phyloP scores from a whole-genome alignment of 2,888 invertebrate species.

The Anaspis maculata region DNA sequence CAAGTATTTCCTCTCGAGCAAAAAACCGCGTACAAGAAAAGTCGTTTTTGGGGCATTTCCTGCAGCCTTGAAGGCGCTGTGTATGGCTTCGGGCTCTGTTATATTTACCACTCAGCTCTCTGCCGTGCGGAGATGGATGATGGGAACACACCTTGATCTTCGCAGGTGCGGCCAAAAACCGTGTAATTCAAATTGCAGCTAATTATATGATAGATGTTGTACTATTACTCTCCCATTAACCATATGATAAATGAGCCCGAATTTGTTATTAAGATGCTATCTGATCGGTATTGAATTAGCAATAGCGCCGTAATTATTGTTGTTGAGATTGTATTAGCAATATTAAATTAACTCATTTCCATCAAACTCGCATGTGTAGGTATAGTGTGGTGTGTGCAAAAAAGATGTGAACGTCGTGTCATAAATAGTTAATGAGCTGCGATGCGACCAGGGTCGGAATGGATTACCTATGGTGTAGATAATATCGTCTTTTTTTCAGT shows the following conservation, averaged over 20 bases:
- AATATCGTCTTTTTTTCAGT: too few species aligned
- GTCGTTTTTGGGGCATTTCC: slow-evolving; percentile 20
- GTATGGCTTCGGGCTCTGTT: too few species aligned
- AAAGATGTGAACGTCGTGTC: too few species aligned
- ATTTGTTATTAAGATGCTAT: slow-evolving; percentile 17
- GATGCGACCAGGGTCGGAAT: too few species aligned
- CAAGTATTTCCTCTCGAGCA: too few species aligned
- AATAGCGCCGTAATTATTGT: slow-evolving; percentile 12
- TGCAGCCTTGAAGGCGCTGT: slow-evolving; percentile 19
- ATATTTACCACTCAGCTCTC: slow-evolving; percentile 19
- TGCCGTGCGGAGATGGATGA: slow-evolving; percentile 23
- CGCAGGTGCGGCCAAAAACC: slow-evolving; percentile 35
- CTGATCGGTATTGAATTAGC: slow-evolving; percentile 15
- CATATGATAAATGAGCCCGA: slow-evolving; percentile 26
- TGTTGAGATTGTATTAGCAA: slow-evolving; percentile 12
- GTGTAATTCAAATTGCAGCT: slow-evolving; percentile 34
- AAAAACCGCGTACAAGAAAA: too few species aligned
- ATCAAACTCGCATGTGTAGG: too few species aligned
- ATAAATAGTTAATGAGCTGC: too few species aligned
- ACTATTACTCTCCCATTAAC: slow-evolving; percentile 27
- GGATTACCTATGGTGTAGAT: too few species aligned
- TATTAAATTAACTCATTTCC: slow-evolving; percentile 8
- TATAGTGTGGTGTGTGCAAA: too few species aligned
- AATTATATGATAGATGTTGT: slow-evolving; percentile 32
- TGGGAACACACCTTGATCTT: slow-evolving; percentile 27